Evolutionary conservation across 1,140 invertebrate species (phyloP), one percentile per base, ranked within the genome.

Genomic region (Zaprionus taronus): DNA sequence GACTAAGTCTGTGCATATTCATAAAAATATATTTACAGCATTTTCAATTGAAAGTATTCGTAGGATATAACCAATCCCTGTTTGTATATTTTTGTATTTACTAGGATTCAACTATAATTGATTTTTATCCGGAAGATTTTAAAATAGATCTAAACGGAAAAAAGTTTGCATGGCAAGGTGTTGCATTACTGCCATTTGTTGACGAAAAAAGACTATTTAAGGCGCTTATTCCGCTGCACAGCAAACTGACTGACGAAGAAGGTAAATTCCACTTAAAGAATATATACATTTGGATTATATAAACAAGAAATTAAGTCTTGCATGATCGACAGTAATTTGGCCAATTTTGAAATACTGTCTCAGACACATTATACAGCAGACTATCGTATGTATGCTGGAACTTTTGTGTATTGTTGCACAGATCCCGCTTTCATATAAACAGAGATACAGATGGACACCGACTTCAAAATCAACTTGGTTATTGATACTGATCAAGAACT

Each of bases 121-220:
- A 99, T 93, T 99, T 99, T 94, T 99, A 99, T 94, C 99, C 99
- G 0, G 96, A 96, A 92, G 98, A 99, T 92, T 99, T 99, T 93
- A 99, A 98, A 94, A 99, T 99, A 72, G 99, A 99, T 94, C 93
- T 99, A 56, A 99, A 99, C 94, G 99, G 99, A 17, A 99, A 99
- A 93, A 99, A 99, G 93, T 99, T 97, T 94, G 99, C 99, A 60
- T 99, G 99, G 99, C 99, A 99, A 94, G 99, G 99, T 68, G 99
- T 99, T 11, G 99, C 99, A 5, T 93, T 99, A 11, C 93, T 99
- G 58, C 99, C 99, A 36, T 99, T 99, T 94, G 99, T 99, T 1
- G 98, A 99, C 91, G 99, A 99, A 93, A 95, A 95, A 53, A 94
- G 99, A 73, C 94, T 99, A 22, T 97, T 99, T 87, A 96, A 96